Base-by-base conservation (phyloP, 35 echinoderm and acorn worm genomes). In the Apostichopus parvimensis region DNA sequence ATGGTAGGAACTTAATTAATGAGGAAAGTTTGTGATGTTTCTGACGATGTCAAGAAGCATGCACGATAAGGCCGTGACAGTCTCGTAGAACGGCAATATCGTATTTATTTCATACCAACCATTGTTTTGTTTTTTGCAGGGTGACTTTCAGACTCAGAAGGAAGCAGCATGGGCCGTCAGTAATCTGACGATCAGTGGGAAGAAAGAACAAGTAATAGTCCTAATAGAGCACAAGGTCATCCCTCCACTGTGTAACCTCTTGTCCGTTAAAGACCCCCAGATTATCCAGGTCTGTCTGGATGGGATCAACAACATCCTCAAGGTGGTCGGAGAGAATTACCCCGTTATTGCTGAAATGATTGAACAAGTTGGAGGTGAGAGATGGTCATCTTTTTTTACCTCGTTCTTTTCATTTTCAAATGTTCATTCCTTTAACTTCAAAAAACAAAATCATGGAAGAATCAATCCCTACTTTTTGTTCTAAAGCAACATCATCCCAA, bases 61-160 rank as follows among this genome's bases (percentile, higher is more conserved):
- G 34, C 34, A 2, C 34, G 34, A 4, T 45, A 45, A 45, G 34
- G 0, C 34, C 0, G 34, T 45, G 34, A 45, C 34, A 45, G 3
- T 45, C 34, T 45, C 2, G 34, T 45, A 45, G 34, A 45, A 45
- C 34, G 34, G 34, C 34, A 45, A 45, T 45, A 45, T 45, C 0
- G 58, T 61, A 12, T 61, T 61, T 61, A 8, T 61, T 61, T 12
- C n/a, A n/a, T n/a, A n/a, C n/a, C n/a, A n/a, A n/a, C n/a, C n/a
- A n/a, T n/a, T 61, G 11, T 82, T 45, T 18, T 7, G 76, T 91
- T 13, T 45, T 57, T 62, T 87, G 20, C 89, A 99, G 97, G 93
- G 95, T 62, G 97, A 99, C 77, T 99, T 99, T 88, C 97, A 99
- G 71, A 99, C 97, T 12, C 95, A 99, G 77, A 99, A 99, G 79